Base-by-base conservation (phyloP, 1,140 invertebrate species). In the Bombus pascuorum region DNA sequence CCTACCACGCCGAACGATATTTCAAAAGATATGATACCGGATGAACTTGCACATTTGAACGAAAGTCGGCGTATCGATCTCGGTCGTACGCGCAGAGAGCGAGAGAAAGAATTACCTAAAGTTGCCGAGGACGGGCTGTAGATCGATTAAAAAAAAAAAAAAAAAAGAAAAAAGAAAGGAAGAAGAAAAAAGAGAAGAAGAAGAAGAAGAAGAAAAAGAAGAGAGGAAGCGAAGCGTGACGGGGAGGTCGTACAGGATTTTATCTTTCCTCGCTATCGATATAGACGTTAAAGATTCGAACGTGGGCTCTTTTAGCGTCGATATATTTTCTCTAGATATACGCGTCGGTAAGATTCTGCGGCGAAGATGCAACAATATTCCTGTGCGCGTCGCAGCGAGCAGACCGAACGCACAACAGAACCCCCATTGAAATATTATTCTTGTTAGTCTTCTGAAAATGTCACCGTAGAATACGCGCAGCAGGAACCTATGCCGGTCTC, bases 31-130 rank as follows among this genome's bases (percentile, higher is more conserved):
- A 92, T 90, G 91, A 92, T 90, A 90, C 89, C 77, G 91, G 91
- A 93, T 93, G 93, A 93, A 92, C 92, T 90, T 92, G 93, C 93
- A 93, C 92, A 92, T 93, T 92, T 87, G 88, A 89, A 89, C 85
- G 42, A 92, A 86, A 90, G 84, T 88, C 86, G 82, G 90, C 72
- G 53, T 83, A 84, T 84, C 75, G 82, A 84, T 84, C 66, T 84
- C 75, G 74, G 8, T 72, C 79, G 25, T 25, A 22, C 37, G 10
- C 68, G 8, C 25, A 28, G 18, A 73, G n/a, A 72, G 47, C 57
- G 28, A 28, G 77, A 71, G 34, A 47, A 32, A 44, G 53, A 42
- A 9, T 44, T 77, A 68, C 77, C 81, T 28, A 53, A 59, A 79
- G 66, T 84, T 84, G 59, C 47, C 65, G 73, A 71, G 47, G 82